Conservation (phyloP, 2,797 vertebrate species). For the Erpetoichthys calabaricus region DNA sequence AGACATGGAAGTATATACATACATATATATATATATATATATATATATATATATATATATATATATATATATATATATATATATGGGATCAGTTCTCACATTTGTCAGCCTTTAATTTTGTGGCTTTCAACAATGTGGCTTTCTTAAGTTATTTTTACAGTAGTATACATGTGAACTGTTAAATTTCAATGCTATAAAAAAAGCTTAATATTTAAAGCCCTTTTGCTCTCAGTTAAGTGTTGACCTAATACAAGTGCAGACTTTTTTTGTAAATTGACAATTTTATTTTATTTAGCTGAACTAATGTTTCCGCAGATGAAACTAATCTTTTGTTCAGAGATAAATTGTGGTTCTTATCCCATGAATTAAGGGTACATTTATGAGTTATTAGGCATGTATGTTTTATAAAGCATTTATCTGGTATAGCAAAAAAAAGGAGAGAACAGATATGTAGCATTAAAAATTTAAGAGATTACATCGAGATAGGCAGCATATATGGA, state of each 20-base stretch:
- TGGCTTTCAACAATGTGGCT: constrained; percentile 26
- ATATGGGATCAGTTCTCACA: constrained; percentile 14
- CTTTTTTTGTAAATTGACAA: constrained; percentile 7
- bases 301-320: constrained; percentile 40
- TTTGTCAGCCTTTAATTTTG: constrained; percentile 7
- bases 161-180: constrained; percentile 33
- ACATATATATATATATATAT: constrained; percentile 6
- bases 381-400: constrained; percentile 40
- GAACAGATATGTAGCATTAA: constrained; percentile 60
- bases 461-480: constrained; percentile 57
- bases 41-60: constrained; percentile 13
- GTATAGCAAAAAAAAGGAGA: constrained; percentile 36
- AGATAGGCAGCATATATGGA: constrained; percentile 56
- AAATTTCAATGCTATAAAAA: constrained; percentile 33
- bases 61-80: constrained; percentile 12
- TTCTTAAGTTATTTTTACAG: constrained; percentile 33
- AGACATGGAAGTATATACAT: neutral
- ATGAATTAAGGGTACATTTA: constrained; percentile 54
- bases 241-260: constrained; percentile 29
- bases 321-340: constrained; percentile 56
- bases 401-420: constrained; percentile 10
- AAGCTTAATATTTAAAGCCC: constrained; percentile 49
- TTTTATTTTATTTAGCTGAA: constrained; percentile 42
- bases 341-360: constrained; percentile 37
- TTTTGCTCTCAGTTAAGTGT: constrained; percentile 20